Evolutionary conservation across 2,888 invertebrate genomes (phyloP), one percentile per base, ranked within the genome.

Genomic region (Altica lythri): DNA sequence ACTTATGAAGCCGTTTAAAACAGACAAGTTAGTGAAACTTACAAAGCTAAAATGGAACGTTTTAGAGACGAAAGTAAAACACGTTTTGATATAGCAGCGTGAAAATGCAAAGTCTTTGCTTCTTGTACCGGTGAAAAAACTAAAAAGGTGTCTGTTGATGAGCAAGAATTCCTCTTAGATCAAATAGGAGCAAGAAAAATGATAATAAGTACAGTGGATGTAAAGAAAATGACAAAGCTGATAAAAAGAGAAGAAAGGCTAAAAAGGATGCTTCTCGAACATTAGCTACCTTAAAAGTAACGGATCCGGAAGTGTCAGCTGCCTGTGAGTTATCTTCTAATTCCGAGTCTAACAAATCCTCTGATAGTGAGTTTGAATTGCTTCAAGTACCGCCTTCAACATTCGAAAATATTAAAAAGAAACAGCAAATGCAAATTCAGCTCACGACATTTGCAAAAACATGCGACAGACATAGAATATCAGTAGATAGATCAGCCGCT

Each of bases 391-490:
- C 8, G n/a, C 17, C 35, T 19, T 38, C 38, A 19, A 38, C 38
- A 12, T 38, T 19, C 38, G 17, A 35, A 22, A 38, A 38, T 19
- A 19, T 38, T n/a, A n/a, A 38, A 38, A 38, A 38, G 13, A 38
- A 38, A 19, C 18, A 38, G 19, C 18, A 38, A 38, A 38, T 38
- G 38, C 38, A 19, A 38, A 19, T 38, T 38, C 12, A 19, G 38
- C 18, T 38, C 19, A 37, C 37, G 18, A 17, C 37, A 37, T 37
- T 37, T 37, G 37, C 37, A 37, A 37, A 17, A 22, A 22, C 22
- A 22, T 22, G 22, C n/a, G n/a, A n/a, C n/a, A n/a, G n/a, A n/a
- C n/a, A n/a, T n/a, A 16, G 16, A 34, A 34, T 34, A 34, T 34
- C 34, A 14, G n/a, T n/a, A n/a, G 34, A 34, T 34, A 34, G 34